Percentiles rank a stretch among this genome's conserved stretches.
These are phyloP conservation scores for Pelodytes ibericus DNA, from an alignment of 2,797 vertebrate species.

Conservation along the genomic window DNA sequence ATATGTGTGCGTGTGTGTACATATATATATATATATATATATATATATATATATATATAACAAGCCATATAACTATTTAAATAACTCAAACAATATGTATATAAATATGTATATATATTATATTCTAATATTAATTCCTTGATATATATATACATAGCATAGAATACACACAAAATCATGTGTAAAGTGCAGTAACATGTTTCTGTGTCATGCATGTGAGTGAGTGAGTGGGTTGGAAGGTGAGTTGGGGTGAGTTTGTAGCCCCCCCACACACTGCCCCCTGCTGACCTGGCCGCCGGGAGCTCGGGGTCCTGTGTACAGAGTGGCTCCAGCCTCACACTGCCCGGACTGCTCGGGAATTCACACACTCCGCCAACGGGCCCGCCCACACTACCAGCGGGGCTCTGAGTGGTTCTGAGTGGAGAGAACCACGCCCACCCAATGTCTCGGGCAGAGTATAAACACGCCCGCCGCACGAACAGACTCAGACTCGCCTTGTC, in stretches of 20 bases:
- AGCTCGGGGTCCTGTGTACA: constrained; percentile 30
- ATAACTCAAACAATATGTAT: too few species aligned
- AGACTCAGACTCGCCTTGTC: too few species aligned
- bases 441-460: too few species aligned
- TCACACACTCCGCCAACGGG: constrained; percentile 16
- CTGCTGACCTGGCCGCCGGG: constrained; percentile 40
- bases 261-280: not conserved
- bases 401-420: too few species aligned
- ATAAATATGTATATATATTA: too few species aligned
- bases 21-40: not conserved
- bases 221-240: not conserved
- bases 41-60: not conserved
- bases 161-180: too few species aligned
- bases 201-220: not conserved
- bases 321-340: constrained; percentile 43
- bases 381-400: not conserved
- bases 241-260: not conserved
- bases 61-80: not conserved
- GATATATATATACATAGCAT: too few species aligned
- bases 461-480: too few species aligned
- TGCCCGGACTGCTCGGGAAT: constrained; percentile 35
- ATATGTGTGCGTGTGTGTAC: not conserved
- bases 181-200: not conserved
- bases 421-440: too few species aligned
- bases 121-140: too few species aligned